Percentiles rank a stretch among this genome's conserved stretches.
Evolutionary conservation across 2,797 vertebrate species (phyloP).

Genomic region (Synaphobranchus kaupii): DNA sequence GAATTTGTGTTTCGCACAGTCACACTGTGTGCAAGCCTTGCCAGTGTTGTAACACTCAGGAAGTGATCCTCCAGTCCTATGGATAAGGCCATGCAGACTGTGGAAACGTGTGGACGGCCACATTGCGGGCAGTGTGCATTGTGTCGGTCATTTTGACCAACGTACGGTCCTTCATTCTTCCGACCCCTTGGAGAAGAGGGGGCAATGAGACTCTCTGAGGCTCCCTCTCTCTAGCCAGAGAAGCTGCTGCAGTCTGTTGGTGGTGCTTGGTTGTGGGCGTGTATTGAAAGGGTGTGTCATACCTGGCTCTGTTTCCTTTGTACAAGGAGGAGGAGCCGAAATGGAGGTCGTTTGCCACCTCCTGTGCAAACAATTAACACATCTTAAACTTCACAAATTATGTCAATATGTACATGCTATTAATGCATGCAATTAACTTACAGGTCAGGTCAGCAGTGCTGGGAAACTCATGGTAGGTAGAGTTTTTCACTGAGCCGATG

Average conservation of each 20-base stretch:
- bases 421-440: too few relatives aligned
- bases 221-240: not conserved
- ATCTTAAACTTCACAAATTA: not conserved
- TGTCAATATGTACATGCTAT: too few relatives aligned
- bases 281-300: not conserved
- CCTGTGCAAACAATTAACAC: not conserved
- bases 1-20: not conserved
- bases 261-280: not conserved
- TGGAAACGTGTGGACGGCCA: not conserved
- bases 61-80: not conserved
- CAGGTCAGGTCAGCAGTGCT: too few relatives aligned
- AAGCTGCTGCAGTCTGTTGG: not conserved
- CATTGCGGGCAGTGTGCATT: not conserved
- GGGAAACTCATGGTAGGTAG: too few relatives aligned
- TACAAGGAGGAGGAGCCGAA: not conserved
- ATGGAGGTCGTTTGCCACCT: not conserved
- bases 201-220: not conserved
- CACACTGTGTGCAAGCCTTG: not conserved
- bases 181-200: not conserved
- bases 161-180: not conserved
- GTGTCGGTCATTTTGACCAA: not conserved
- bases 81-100: not conserved
- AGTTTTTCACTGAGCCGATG: too few relatives aligned
- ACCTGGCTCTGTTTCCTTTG: not conserved
- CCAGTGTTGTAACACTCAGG: not conserved